These are phyloP conservation scores for Alligator sinensis DNA, from an alignment of 2,113 vertebrate species.

Conservation along the genomic window DNA sequence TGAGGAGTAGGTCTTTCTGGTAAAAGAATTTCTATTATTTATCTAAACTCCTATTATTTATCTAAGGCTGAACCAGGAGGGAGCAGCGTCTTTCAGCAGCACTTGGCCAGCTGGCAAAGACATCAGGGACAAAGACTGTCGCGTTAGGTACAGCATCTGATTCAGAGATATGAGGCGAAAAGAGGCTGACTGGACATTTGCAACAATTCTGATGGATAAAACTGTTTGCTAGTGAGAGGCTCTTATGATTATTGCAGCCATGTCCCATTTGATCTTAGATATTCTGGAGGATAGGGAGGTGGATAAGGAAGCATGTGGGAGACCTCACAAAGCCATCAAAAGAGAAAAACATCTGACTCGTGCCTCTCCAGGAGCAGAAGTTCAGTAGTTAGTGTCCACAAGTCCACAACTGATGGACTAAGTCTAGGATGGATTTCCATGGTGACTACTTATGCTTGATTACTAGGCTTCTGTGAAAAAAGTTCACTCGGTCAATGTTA, in stretches of 20 bases:
- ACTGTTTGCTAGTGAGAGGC: too few relatives aligned
- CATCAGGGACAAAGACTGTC: too few relatives aligned
- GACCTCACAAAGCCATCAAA: background rate
- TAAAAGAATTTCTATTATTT: too few relatives aligned
- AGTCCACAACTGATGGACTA: background rate
- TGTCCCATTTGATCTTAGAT: background rate
- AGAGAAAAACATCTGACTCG: background rate
- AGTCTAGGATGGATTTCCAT: background rate
- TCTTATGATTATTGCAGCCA: background rate
- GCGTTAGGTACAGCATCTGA: too few relatives aligned
- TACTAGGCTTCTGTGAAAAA: background rate
- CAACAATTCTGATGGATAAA: too few relatives aligned
- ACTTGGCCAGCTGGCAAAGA: too few relatives aligned
- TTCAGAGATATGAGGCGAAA: too few relatives aligned
- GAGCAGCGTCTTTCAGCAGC: too few relatives aligned
- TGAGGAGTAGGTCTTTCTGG: too few relatives aligned
- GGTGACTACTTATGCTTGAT: background rate
- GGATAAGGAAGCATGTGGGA: background rate
- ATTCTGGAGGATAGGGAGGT: background rate
- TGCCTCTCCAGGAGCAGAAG: background rate
- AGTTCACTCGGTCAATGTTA: rapidly evolving
- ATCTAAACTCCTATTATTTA: too few relatives aligned
- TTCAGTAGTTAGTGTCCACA: background rate
- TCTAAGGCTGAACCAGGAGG: too few relatives aligned
- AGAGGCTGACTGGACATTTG: too few relatives aligned